phyloP scores from a whole-genome alignment of 2,113 vertebrate genomes.

The Falco punctatus region DNA sequence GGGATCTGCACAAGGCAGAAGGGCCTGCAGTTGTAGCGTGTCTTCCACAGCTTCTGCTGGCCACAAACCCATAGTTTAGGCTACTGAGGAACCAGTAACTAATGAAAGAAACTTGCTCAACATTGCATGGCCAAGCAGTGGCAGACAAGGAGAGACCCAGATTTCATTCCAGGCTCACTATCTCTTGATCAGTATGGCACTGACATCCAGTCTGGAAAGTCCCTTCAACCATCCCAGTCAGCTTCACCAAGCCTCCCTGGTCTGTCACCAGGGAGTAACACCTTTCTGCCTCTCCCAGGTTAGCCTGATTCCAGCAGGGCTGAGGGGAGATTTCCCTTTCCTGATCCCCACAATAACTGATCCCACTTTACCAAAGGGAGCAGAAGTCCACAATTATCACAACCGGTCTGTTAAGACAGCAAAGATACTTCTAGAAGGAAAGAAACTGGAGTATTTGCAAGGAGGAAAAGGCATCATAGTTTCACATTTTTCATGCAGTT shows the following conservation, averaged over 20 bases:
- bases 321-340: background rate
- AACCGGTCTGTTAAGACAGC: background rate
- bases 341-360: background rate
- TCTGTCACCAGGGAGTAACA: background rate
- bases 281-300: background rate
- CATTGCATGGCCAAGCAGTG: rapidly evolving
- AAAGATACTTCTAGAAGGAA: background rate
- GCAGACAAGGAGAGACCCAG: background rate
- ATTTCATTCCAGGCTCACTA: background rate
- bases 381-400: background rate
- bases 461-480: background rate
- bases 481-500: background rate
- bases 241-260: background rate
- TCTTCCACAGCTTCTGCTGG: background rate
- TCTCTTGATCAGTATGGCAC: background rate
- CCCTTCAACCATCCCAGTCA: background rate
- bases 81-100: background rate
- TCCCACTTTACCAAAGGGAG: background rate
- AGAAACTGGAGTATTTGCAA: background rate
- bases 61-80: background rate
- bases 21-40: rapidly evolving
- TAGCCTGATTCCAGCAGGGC: background rate
- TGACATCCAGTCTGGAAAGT: background rate
- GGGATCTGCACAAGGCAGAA: background rate
- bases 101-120: background rate